Evolutionary conservation across 2,888 invertebrate species (phyloP), one percentile per base, ranked within the genome.

Genomic region (Nysson spinosus): DNA sequence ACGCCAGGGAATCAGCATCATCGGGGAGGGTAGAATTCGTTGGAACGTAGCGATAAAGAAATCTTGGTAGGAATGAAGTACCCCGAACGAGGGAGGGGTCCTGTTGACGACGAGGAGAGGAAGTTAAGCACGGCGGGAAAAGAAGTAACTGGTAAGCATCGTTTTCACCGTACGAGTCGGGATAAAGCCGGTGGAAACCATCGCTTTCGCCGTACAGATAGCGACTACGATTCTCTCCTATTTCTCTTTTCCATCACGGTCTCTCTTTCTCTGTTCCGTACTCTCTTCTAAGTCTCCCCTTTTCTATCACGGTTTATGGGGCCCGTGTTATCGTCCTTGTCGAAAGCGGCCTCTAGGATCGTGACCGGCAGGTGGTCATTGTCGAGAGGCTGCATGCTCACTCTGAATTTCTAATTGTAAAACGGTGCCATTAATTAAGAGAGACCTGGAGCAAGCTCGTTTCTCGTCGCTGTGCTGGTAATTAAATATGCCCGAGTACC

Each of bases 311-410:
- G 4, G 19, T n/a, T 11, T n/a, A 17, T 2, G 24, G 19, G 7
- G 16, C 16, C 30, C 30, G 28, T 35, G 57, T 74, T 65, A 72
- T 76, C 72, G 69, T 57, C 74, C 73, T 69, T 72, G 69, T 76
- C 61, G 69, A 69, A 72, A 76, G 73, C 57, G 60, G 66, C 62
- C 77, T 65, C 54, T 46, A 51, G 55, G 57, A 70, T 70, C 62
- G 69, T 72, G 72, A 72, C 61, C 72, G 64, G 77, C 77, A 75
- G 77, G 67, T 73, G 77, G 62, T 57, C 67, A 76, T 73, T 65
- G 77, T 65, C 54, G 64, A 62, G 26, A 24, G 37, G 42, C 19
- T 19, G 39, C 52, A 28, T 37, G 72, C 56, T 43, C 47, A 51
- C 63, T 69, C 69, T 60, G 66, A 69, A 74, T 73, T 73, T 73